Evolutionary conservation across 53 echinoderm and acorn worm genomes (phyloP), one percentile per base, ranked within the genome.

Genomic region (Astropecten irregularis): DNA sequence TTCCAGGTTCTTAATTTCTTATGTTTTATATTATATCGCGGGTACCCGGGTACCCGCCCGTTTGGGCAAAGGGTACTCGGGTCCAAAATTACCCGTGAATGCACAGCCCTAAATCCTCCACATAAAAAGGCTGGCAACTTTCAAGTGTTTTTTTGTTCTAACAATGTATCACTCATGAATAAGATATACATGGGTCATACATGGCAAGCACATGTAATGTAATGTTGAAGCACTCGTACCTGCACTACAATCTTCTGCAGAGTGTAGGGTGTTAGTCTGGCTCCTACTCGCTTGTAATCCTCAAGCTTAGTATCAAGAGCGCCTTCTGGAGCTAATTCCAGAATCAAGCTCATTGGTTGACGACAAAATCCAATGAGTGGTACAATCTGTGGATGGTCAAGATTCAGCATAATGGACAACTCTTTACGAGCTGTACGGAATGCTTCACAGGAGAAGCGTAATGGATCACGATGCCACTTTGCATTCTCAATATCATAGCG

Each of bases 351-450:
- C 89, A 97, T 86, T 2, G 97, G 97, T 64, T 93, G 97, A 19
- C 77, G 84, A 40, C 97, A 97, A 73, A 97, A 90, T 3, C 94
- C 97, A 20, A 89, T 71, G 32, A 97, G 81, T 14, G 93, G 89
- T 4, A 97, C 97, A 16, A 97, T 97, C 68, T 91, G 87, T 1
- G 92, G 71, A 77, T 97, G 97, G 37, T 88, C 89, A 22, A 97
- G 83, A 46, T 89, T 92, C 69, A 88, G 40, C 70, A 91, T 89
- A 73, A 97, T 97, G 18, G 91, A 88, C 14, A 94, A 88, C 59
- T 97, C 97, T 66, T 94, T 93, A 47, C 96, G 94, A 4, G 91
- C 90, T 1, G 94, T 97, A 58, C 92, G 90, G 83, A 92, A 94
- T 0, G 97, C 97, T 73, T 91, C 90, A 38, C 97, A 97, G 15